Evolutionary conservation across 2,888 invertebrate genomes (phyloP).

Genomic region (Melieria picta): DNA sequence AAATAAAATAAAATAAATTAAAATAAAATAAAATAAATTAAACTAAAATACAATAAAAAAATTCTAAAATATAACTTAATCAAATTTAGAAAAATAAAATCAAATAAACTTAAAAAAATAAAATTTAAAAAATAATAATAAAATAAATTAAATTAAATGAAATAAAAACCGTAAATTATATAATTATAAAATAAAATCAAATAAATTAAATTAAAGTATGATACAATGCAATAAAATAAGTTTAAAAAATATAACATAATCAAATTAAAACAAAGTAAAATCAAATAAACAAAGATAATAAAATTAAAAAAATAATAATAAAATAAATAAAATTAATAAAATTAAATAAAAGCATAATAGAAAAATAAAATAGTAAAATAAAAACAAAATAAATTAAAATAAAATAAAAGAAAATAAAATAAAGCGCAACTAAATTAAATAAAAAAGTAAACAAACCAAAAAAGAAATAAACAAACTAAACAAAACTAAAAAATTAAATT

Average conservation of each 20-base stretch:
- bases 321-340: background rate
- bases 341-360: background rate
- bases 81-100: too few relatives aligned
- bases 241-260: slow-evolving; percentile 5
- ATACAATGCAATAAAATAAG: slow-evolving; percentile 1
- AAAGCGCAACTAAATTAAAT: background rate
- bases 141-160: too few relatives aligned
- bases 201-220: background rate
- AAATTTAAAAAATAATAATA: too few relatives aligned
- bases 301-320: background rate
- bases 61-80: too few relatives aligned
- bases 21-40: too few relatives aligned
- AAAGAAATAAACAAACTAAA: too few relatives aligned
- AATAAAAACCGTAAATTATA: too few relatives aligned
- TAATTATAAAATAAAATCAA: background rate
- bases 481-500: too few relatives aligned
- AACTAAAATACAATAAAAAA: too few relatives aligned
- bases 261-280: background rate
- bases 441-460: too few relatives aligned
- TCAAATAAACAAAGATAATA: background rate
- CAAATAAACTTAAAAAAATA: too few relatives aligned
- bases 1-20: too few relatives aligned
- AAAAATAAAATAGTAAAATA: background rate
- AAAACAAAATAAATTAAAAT: background rate
- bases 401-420: background rate